Evolutionary conservation across 1,140 invertebrate species (phyloP), one percentile per base, ranked within the genome.

Genomic region (Drosophila murphyi): DNA sequence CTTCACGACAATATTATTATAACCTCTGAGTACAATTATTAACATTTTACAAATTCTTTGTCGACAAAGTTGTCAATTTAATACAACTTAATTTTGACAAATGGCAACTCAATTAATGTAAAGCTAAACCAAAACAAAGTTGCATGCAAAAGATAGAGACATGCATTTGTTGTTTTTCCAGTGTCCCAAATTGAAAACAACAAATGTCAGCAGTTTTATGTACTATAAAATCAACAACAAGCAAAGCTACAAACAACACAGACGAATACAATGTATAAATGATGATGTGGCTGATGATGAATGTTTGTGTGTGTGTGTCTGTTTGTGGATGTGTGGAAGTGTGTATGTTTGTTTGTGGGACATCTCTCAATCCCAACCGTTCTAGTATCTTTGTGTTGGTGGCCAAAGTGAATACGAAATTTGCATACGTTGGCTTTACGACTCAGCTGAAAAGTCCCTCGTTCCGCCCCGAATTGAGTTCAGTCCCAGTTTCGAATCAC

Each of bases 251-350:
- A 35, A 50, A 56, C 59, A 59, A 43, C 65, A 45, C 76, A 78
- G 76, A 87, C 83, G 78, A 88, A 82, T 82, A 87, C 83, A 87
- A 87, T 87, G 82, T 88, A 87, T 87, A 87, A 87, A 87, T 87
- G 83, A 87, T 87, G 82, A 87, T 87, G 82, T 79, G 80, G 83
- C 80, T 87, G 83, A 71, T 87, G 82, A 88, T 79, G 82, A 80
- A 88, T 88, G 80, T 80, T 77, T 81, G 65, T 67, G 72, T 82
- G 62, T 71, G 62, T 71, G 47, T 73, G 59, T 76, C 12, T 47
- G 29, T 54, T 32, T 35, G 7, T 10, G 34, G 10, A 29, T 60
- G 39, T 52, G 48, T 73, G 50, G 70, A 20, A 68, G 43, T 34
- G 31, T 64, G 48, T 71, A 45, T 56, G 50, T n/a, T 39, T 61